phyloP scores from a whole-genome alignment of 1,140 invertebrate genomes.

The Bombus breviceps region DNA sequence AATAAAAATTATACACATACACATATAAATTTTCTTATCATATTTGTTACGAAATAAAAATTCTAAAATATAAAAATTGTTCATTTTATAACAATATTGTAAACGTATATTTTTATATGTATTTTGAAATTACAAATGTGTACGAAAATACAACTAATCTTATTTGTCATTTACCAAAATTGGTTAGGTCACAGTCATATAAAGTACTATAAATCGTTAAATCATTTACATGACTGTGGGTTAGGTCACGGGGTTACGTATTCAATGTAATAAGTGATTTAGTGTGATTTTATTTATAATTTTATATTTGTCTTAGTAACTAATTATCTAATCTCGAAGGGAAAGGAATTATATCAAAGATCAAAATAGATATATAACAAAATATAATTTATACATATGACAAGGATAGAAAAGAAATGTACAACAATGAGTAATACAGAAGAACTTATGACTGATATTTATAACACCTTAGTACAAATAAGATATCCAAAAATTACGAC shows the following conservation, averaged over 20 bases:
- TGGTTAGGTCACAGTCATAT: no score
- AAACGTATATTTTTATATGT: not conserved
- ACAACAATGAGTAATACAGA: constrained; percentile 39
- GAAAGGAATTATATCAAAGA: not conserved
- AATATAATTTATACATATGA: not conserved
- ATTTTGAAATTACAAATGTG: not conserved
- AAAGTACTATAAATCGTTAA: no score
- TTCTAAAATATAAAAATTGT: not conserved
- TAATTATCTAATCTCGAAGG: not conserved
- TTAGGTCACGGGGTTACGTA: no score
- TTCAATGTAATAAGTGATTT: not conserved
- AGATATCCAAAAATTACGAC: constrained; percentile 65
- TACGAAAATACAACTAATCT: not conserved
- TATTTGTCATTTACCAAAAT: no score
- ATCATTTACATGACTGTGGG: no score
- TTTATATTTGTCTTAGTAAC: not conserved
- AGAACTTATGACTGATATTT: constrained; percentile 53
- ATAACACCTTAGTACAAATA: constrained; percentile 52
- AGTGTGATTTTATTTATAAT: not conserved
- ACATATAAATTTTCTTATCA: not conserved
- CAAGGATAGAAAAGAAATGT: not conserved
- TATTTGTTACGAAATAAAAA: not conserved
- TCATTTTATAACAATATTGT: not conserved
- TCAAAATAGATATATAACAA: not conserved
- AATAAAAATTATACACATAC: not conserved